These are phyloP conservation scores for Cottus gobio DNA, from an alignment of 2,113 vertebrate genomes.

Conservation along the genomic window DNA sequence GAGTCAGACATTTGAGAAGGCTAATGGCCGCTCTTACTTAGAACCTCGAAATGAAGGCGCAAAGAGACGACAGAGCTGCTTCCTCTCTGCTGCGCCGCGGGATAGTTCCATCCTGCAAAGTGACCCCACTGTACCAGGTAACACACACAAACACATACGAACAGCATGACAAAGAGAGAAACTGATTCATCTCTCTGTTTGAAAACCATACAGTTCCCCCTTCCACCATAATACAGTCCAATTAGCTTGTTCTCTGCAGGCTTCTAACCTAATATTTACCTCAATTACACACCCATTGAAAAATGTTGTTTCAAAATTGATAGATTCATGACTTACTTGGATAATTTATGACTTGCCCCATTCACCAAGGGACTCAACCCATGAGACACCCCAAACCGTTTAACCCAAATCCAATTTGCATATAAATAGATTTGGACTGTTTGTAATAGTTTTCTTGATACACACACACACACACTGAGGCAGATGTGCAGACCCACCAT, in stretches of 20 bases:
- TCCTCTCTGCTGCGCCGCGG: constrained; percentile 80
- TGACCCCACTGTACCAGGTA: constrained; percentile 70
- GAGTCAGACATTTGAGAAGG: constrained; percentile 79
- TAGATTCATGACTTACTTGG: constrained; percentile 89
- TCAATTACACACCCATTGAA: constrained; percentile 83
- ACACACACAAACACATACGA: background rate
- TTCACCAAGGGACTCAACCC: constrained; percentile 83
- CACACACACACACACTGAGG: constrained; percentile 19
- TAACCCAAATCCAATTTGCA: constrained; percentile 92
- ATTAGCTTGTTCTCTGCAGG: constrained; percentile 78
- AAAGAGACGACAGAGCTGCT: constrained; percentile 80
- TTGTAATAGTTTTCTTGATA: constrained; percentile 81
- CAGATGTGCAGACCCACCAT: constrained; percentile 20
- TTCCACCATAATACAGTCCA: constrained; percentile 52
- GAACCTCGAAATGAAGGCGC: constrained; percentile 75
- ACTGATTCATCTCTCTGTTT: background rate
- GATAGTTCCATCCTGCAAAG: constrained; percentile 24
- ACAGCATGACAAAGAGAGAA: background rate
- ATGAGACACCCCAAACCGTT: constrained; percentile 79
- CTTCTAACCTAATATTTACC: constrained; percentile 87
- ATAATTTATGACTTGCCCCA: constrained; percentile 90
- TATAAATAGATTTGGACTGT: constrained; percentile 94
- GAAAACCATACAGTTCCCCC: constrained; percentile 20
- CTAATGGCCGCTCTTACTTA: constrained; percentile 67
- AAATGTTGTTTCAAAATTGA: constrained; percentile 90